Evolutionary conservation across 2,797 vertebrate genomes (phyloP).

Genomic region (Carapus acus): DNA sequence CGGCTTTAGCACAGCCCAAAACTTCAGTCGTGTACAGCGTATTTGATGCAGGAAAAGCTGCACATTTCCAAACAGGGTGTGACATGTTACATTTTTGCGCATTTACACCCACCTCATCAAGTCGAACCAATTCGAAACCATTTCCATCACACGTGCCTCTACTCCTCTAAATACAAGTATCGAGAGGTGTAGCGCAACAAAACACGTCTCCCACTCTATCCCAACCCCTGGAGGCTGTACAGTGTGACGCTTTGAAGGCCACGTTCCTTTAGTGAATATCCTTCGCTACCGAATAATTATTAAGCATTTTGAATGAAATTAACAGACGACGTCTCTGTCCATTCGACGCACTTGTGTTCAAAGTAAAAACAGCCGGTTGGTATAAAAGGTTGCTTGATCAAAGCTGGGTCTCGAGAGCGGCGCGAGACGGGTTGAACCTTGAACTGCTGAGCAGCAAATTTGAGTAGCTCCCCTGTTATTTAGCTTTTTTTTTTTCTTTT

Average conservation of each 20-base stretch:
- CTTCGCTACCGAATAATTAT: neutral
- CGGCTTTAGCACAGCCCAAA: conserved; percentile 8
- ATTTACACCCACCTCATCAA: no score
- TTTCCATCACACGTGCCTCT: no score
- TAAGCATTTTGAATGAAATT: no score
- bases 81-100: neutral
- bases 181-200: neutral
- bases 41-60: neutral
- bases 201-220: neutral
- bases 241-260: conserved; percentile 1
- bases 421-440: conserved; percentile 53
- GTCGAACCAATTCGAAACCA: no score
- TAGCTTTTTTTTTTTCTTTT: no score
- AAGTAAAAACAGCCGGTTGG: no score
- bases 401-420: conserved; percentile 19
- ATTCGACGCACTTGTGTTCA: neutral
- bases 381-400: no score
- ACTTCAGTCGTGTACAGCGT: conserved; percentile 1
- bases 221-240: conserved; percentile 4
- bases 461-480: conserved; percentile 52
- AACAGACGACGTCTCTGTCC: no score
- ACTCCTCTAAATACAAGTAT: no score
- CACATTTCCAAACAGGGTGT: conserved; percentile 1
- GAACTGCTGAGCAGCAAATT: conserved; percentile 66
- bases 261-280: neutral